A percentile compares a stretch with the other conserved stretches of the same genome.
These are phyloP conservation scores for Rhopalosiphum nymphaeae DNA, from an alignment of 2,888 invertebrate genomes.

Conservation along the genomic window DNA sequence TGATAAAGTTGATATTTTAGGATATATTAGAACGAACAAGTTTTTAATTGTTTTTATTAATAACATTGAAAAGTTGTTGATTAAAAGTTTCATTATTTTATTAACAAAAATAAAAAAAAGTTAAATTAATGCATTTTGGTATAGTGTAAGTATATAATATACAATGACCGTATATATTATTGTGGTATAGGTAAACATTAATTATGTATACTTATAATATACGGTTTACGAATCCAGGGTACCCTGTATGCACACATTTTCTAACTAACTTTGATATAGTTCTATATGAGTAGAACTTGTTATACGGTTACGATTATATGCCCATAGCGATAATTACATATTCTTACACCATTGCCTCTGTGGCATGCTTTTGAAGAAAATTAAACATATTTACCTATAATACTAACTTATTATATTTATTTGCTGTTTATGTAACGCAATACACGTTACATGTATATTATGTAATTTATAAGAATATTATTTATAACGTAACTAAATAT, in stretches of 20 bases:
- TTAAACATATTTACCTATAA: not conserved
- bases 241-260: not conserved
- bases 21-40: not conserved
- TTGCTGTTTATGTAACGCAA: not conserved
- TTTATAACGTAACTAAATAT: too few species aligned
- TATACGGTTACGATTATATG: not conserved
- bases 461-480: too few species aligned
- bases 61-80: not conserved
- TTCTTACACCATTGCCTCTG: not conserved
- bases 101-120: not conserved
- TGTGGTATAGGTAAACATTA: not conserved
- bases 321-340: not conserved
- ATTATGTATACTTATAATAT: not conserved
- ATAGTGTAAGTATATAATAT: not conserved
- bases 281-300: not conserved
- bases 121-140: not conserved
- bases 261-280: not conserved
- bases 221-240: not conserved
- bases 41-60: slow-evolving; percentile 4
- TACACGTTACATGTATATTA: not conserved
- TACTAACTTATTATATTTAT: not conserved
- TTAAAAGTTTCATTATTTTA: not conserved
- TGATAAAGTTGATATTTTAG: not conserved
- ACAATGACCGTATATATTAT: not conserved
- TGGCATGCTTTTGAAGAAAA: not conserved